Evolutionary conservation across 1,140 invertebrate genomes (phyloP).

Genomic region (Tetragnatha versicolor): DNA sequence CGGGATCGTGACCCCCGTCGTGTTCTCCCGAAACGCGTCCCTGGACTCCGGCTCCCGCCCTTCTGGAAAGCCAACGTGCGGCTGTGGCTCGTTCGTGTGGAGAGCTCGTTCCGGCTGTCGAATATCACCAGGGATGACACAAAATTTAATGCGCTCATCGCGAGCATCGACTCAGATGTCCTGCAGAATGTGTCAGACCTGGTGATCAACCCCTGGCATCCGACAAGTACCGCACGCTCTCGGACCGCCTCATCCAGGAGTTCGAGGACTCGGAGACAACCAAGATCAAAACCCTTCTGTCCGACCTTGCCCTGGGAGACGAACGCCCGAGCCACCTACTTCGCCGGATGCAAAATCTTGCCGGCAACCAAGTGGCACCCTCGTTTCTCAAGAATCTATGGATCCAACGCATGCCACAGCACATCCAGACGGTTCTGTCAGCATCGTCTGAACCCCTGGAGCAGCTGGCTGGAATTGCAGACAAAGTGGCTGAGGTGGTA

Average conservation of each 20-base stretch:
- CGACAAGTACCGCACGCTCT: not conserved
- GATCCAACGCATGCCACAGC: not conserved
- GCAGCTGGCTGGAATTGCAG: slow-evolving; percentile 10
- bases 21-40: no score
- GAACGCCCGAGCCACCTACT: not conserved
- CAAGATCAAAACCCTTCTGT: not conserved
- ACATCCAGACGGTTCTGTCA: slow-evolving; percentile 1
- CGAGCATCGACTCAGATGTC: not conserved
- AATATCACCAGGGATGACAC: not conserved
- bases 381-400: no score
- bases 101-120: not conserved
- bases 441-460: not conserved
- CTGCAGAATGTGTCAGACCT: not conserved
- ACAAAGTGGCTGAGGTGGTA: slow-evolving; percentile 5
- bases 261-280: not conserved
- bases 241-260: not conserved
- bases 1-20: no score
- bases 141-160: not conserved
- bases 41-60: not conserved
- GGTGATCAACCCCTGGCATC: not conserved
- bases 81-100: not conserved
- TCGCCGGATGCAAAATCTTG: no score
- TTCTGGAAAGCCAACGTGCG: not conserved
- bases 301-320: not conserved
- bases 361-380: no score